phyloP scores from a whole-genome alignment of 2,888 invertebrate genomes.

The Drosophila villosipedis region DNA sequence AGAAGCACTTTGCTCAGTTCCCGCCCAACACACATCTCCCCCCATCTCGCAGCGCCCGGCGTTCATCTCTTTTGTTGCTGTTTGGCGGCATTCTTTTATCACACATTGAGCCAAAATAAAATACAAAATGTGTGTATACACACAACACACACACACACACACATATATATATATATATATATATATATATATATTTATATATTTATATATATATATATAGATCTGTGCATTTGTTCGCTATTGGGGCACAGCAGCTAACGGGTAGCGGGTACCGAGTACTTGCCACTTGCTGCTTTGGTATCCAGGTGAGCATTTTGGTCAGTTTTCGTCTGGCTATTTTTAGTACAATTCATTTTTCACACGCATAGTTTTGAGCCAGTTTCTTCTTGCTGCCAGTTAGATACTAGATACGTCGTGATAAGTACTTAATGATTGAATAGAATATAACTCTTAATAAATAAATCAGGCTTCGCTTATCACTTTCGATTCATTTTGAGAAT shows the following conservation, averaged over 20 bases:
- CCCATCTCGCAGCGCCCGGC: neutral
- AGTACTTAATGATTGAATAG: neutral
- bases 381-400: no score
- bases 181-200: no score
- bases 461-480: neutral
- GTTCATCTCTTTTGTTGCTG: slow-evolving; percentile 21
- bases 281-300: slow-evolving; percentile 14
- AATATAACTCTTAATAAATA: neutral
- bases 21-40: neutral
- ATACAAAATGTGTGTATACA: neutral
- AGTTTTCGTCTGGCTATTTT: slow-evolving; percentile 14
- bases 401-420: neutral
- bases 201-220: neutral
- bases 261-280: neutral
- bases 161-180: neutral
- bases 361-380: neutral
- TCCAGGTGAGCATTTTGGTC: slow-evolving; percentile 12
- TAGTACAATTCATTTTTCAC: slow-evolving; percentile 13
- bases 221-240: slow-evolving; percentile 24
- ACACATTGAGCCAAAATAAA: slow-evolving; percentile 32
- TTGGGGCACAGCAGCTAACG: slow-evolving; percentile 4
- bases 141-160: neutral
- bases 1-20: slow-evolving; percentile 9
- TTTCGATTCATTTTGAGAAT: neutral
- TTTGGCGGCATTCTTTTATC: slow-evolving; percentile 60